Base-by-base conservation (phyloP, 2,888 invertebrate genomes). In the Leptinotarsa juncta region DNA sequence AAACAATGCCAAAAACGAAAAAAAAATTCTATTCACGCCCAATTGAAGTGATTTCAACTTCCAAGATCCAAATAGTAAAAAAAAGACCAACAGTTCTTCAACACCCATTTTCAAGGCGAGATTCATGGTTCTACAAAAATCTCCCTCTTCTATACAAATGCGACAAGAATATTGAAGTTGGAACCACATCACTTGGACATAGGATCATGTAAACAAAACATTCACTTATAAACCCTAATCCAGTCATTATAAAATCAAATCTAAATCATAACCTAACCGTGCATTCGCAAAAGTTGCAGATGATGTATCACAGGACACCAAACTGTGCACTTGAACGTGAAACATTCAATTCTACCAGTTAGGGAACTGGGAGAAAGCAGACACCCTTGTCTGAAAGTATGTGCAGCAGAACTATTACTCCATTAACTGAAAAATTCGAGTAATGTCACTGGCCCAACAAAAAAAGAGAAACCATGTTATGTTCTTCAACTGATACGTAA, bases 251-350 rank as follows among this genome's bases (percentile, higher is more conserved):
- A 23, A 57, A 57, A 23, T 23, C 23, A 26, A 20, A 23, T 57
- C 23, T 57, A 57, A 57, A 57, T 26, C 4, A 57, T 26, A 20
- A 57, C 20, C 57, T 20, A 57, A 57, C 26, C 12, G 57, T 57
- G 57, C 57, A 57, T 16, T 57, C 14, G 10, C 20, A 57, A 57
- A 57, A 12, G 57, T 57, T 57, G 57, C 57, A 14, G 23, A 57
- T 53, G 53, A 53, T 57, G 57, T 23, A 57, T 57, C 57, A 57
- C 57, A 57, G 57, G 23, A 57, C 57, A 57, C 23, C 57, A 57
- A 23, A 20, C 57, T 57, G 57, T 57, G 57, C 57, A 23, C 15
- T 20, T 57, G 12, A 57, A 20, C 57, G 15, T 15, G 23, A 57
- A 15, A 57, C 57, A 57, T 18, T 53, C 20, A 20, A 14, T 20